phyloP scores from a whole-genome alignment of 2,888 invertebrate species.

The Julus scanicus region DNA sequence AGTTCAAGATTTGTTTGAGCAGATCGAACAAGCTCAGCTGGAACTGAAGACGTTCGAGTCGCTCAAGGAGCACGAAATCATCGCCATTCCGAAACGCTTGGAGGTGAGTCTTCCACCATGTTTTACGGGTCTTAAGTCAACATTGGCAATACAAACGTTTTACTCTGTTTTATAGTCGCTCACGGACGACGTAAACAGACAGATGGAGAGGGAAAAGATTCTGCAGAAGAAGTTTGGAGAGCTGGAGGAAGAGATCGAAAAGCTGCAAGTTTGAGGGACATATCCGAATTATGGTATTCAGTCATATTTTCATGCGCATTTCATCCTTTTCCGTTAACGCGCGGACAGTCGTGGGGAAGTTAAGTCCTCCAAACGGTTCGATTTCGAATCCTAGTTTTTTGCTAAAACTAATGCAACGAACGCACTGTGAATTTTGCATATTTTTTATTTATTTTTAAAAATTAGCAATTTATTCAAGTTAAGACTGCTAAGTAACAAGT shows the following conservation, averaged over 20 bases:
- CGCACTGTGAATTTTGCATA: too few relatives aligned
- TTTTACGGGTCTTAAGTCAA: neutral
- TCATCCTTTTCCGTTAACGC: too few relatives aligned
- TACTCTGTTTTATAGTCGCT: constrained; percentile 41
- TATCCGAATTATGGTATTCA: too few relatives aligned
- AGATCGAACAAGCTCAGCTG: constrained; percentile 88
- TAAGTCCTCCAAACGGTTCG: too few relatives aligned
- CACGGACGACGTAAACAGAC: constrained; percentile 54
- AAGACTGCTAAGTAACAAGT: too few relatives aligned
- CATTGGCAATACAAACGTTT: neutral
- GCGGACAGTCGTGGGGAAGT: too few relatives aligned
- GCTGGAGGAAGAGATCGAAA: constrained; percentile 26
- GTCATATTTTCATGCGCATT: too few relatives aligned
- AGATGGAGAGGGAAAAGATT: constrained; percentile 52
- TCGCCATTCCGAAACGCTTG: constrained; percentile 89
- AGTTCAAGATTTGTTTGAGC: constrained; percentile 85
- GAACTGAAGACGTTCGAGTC: constrained; percentile 92
- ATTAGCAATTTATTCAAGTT: too few relatives aligned
- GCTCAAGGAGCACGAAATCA: constrained; percentile 84
- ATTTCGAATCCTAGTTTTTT: too few relatives aligned
- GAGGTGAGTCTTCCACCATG: constrained; percentile 71
- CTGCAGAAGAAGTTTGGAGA: constrained; percentile 52
- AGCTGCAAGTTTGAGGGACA: neutral
- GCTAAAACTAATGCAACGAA: too few relatives aligned
- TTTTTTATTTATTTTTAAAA: too few relatives aligned